Evolutionary conservation across 92 coral and sea anemone genomes (phyloP).

Genomic region (Hydrozoanthus gracilis): DNA sequence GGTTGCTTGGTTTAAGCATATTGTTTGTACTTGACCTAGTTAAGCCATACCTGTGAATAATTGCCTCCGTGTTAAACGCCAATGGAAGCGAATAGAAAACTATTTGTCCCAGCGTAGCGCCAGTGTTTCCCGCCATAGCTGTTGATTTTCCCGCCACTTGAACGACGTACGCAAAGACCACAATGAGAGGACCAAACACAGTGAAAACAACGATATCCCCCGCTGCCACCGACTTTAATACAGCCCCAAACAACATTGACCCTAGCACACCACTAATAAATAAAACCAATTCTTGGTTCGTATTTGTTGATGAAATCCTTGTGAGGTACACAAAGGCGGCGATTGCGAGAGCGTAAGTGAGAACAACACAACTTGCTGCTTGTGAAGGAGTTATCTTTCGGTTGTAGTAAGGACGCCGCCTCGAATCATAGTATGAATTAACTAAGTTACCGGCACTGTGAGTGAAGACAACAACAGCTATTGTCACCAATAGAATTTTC

Average conservation of each 20-base stretch:
- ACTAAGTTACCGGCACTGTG: conserved; percentile 96
- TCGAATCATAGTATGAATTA: conserved; percentile 75
- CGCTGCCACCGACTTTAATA: conserved; percentile 69
- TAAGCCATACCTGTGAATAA: conserved; percentile 82
- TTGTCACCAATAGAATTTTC: conserved; percentile 58
- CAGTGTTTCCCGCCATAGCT: conserved; percentile 23
- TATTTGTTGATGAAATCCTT: conserved; percentile 65
- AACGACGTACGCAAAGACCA: conserved; percentile 82
- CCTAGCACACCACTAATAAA: conserved; percentile 75
- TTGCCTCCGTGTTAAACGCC: conserved; percentile 83
- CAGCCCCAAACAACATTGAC: conserved; percentile 84
- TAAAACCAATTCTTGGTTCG: conserved; percentile 76
- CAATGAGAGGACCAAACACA: conserved; percentile 86
- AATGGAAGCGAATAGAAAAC: conserved; percentile 78
- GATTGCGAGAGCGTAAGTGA: conserved; percentile 72
- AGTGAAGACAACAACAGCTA: conserved; percentile 73
- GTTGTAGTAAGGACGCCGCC: conserved; percentile 58
- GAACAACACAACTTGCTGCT: conserved; percentile 72
- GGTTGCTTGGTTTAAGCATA: neutral
- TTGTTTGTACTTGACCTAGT: no score
- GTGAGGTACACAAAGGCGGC: conserved; percentile 71
- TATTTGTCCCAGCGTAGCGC: conserved; percentile 52
- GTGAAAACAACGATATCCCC: conserved; percentile 85
- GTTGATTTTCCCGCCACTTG: conserved; percentile 65
- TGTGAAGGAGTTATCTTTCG: conserved; percentile 60